Conservation (phyloP, 2,888 invertebrate genomes). For the Drosophila kokeensis region DNA sequence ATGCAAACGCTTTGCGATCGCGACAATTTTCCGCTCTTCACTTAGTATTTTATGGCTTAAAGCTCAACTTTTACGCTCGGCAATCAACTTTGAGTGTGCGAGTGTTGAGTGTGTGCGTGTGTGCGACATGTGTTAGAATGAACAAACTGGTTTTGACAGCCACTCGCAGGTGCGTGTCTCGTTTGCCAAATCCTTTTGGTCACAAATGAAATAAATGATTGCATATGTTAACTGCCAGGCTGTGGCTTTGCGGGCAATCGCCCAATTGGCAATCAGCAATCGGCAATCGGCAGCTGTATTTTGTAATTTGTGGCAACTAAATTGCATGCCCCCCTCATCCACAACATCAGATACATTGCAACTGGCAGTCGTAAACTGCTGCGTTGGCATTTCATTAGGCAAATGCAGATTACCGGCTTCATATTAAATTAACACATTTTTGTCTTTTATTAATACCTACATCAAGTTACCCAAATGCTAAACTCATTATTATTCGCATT, state of each 20-base stretch:
- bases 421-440: background rate
- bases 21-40: constrained; percentile 21
- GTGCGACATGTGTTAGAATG: constrained; percentile 3
- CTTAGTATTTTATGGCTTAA: constrained; percentile 19
- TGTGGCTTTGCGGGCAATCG: constrained; percentile 9
- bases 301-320: constrained; percentile 33
- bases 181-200: constrained; percentile 20
- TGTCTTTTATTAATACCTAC: background rate
- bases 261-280: constrained; percentile 2
- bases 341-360: constrained; percentile 6
- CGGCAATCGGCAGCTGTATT: constrained; percentile 16
- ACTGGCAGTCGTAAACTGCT: constrained; percentile 35
- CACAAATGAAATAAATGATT: constrained; percentile 8
- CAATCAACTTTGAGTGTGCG: constrained; percentile 24
- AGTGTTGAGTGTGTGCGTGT: background rate
- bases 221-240: constrained; percentile 18
- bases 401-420: background rate
- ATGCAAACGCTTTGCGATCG: constrained; percentile 38
- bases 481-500: background rate
- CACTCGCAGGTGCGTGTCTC: constrained; percentile 42
- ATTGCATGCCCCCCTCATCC: constrained; percentile 32
- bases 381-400: background rate
- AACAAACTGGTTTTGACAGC: constrained; percentile 32
- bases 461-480: background rate
- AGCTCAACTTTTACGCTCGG: constrained; percentile 17